These are phyloP conservation scores for Lithophane leautieri DNA, from an alignment of 2,888 invertebrate species.

Conservation along the genomic window DNA sequence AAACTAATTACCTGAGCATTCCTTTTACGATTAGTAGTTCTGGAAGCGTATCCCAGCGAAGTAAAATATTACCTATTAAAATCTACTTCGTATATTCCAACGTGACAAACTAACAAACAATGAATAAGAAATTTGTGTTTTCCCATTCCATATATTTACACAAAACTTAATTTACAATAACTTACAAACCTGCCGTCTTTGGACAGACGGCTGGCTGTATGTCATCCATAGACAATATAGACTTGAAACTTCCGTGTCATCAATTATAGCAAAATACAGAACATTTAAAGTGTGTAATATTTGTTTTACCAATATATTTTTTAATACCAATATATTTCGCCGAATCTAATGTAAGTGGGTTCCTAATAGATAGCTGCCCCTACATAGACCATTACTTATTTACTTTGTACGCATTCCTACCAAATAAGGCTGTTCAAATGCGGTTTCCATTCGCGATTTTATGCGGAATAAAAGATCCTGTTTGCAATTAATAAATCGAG, in stretches of 20 bases:
- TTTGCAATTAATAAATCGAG: slow-evolving; percentile 39
- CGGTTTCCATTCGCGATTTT: not conserved
- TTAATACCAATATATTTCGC: too few relatives aligned
- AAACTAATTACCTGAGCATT: not conserved
- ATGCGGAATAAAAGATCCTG: slow-evolving; percentile 16
- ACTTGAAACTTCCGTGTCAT: slow-evolving; percentile 17
- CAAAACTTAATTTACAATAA: slow-evolving; percentile 25
- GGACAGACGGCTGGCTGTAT: not conserved
- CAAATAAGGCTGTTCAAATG: slow-evolving; percentile 11
- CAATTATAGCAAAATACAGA: not conserved
- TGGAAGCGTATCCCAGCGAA: not conserved
- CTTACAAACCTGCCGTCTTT: not conserved
- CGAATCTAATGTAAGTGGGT: not conserved
- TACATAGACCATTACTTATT: not conserved
- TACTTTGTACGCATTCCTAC: not conserved
- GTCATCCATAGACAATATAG: slow-evolving; percentile 35
- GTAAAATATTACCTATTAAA: slow-evolving; percentile 5
- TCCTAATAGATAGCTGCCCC: too few relatives aligned
- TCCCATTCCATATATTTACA: not conserved
- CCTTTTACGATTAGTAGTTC: slow-evolving; percentile 6
- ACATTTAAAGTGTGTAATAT: too few relatives aligned
- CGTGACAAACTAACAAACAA: slow-evolving; percentile 16
- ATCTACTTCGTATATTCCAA: not conserved
- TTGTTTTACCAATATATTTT: not conserved
- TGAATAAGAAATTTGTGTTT: slow-evolving; percentile 22